These are phyloP conservation scores for Lineus longissimus DNA, from an alignment of 1,140 invertebrate genomes.

Conservation along the genomic window DNA sequence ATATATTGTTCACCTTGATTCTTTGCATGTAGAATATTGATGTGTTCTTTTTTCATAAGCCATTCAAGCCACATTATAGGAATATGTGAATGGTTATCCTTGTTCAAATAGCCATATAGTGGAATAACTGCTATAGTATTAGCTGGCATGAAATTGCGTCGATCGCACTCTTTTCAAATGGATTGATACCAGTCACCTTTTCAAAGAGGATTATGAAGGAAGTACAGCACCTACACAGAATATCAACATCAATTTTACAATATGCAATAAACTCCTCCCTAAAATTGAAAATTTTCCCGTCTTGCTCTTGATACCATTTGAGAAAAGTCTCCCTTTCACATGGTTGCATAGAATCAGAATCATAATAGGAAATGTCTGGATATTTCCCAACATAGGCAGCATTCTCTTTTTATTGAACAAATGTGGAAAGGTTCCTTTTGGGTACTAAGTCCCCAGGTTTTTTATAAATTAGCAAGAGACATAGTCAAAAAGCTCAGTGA, in stretches of 20 bases:
- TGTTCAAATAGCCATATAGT: background rate
- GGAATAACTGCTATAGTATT: background rate
- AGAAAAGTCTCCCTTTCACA: conserved; percentile 11
- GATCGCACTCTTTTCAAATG: background rate
- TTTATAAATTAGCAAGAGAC: no score
- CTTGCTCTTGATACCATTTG: conserved; percentile 11
- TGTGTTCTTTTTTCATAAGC: conserved; percentile 6
- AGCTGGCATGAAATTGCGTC: background rate
- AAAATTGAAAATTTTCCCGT: conserved; percentile 8
- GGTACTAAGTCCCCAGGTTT: no score
- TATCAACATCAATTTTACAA: conserved; percentile 15
- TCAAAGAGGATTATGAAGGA: background rate
- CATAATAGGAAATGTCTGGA: no score
- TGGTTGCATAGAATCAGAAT: no score
- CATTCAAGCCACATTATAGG: background rate
- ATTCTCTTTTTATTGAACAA: no score
- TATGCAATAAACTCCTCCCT: conserved; percentile 8
- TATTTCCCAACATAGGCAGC: no score
- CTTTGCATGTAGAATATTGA: conserved; percentile 16
- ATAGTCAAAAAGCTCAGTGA: no score
- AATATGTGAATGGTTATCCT: background rate
- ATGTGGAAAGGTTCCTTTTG: no score
- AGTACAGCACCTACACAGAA: conserved; percentile 7
- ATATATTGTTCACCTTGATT: conserved; percentile 17
- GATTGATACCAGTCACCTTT: background rate